Evolutionary conservation across 1,140 invertebrate genomes (phyloP).

Genomic region (Bradysia coprophila): DNA sequence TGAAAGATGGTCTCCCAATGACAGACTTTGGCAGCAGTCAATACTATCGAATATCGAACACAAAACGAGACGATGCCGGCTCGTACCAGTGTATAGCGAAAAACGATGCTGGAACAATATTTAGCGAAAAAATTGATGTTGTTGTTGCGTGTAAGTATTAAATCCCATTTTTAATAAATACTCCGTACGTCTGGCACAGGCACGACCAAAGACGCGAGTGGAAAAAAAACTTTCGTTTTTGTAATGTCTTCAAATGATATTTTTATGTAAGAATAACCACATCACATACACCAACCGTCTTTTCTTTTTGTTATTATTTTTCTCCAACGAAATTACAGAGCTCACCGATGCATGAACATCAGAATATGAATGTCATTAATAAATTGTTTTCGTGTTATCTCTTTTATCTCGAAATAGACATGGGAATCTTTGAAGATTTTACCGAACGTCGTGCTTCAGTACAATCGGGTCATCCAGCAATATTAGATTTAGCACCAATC

Average conservation of each 20-base stretch:
- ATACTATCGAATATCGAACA: slow-evolving; percentile 64
- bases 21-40: slow-evolving; percentile 55
- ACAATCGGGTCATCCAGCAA: slow-evolving; percentile 56
- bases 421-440: slow-evolving; percentile 58
- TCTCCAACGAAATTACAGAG: too few relatives aligned
- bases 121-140: slow-evolving; percentile 72
- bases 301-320: too few relatives aligned
- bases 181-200: too few relatives aligned
- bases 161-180: not conserved
- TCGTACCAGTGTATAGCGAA: slow-evolving; percentile 79
- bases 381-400: too few relatives aligned
- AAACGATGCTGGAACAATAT: slow-evolving; percentile 76
- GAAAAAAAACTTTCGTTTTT: too few relatives aligned
- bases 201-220: too few relatives aligned
- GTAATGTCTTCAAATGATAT: too few relatives aligned
- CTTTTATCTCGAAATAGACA: slow-evolving; percentile 37
- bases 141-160: slow-evolving; percentile 72
- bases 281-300: too few relatives aligned
- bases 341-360: too few relatives aligned
- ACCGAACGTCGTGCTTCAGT: slow-evolving; percentile 46
- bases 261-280: too few relatives aligned
- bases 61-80: slow-evolving; percentile 59
- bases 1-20: slow-evolving; percentile 61
- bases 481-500: slow-evolving; percentile 62
- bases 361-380: slow-evolving; percentile 4